phyloP scores from a whole-genome alignment of 2,888 invertebrate species.

The Limnephilus lunatus region DNA sequence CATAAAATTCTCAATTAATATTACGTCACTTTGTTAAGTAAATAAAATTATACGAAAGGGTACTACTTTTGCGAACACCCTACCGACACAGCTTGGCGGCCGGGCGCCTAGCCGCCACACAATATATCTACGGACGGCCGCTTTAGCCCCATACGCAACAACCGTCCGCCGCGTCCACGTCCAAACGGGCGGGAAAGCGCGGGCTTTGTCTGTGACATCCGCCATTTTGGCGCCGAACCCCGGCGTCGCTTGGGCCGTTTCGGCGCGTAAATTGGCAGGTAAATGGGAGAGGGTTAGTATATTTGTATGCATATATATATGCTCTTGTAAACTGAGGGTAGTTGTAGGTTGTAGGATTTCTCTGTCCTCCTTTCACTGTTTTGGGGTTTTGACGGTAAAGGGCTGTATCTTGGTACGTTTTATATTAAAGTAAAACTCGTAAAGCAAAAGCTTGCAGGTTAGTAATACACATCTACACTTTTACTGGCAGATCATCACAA shows the following conservation, averaged over 20 bases:
- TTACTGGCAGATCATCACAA: neutral
- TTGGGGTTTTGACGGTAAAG: slow-evolving; percentile 64
- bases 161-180: slow-evolving; percentile 43
- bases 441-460: neutral
- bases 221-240: slow-evolving; percentile 45
- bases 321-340: slow-evolving; percentile 63
- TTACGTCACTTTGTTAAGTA: neutral
- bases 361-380: slow-evolving; percentile 66
- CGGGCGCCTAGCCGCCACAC: slow-evolving; percentile 64
- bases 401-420: slow-evolving; percentile 58
- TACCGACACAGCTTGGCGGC: slow-evolving; percentile 58
- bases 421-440: slow-evolving; percentile 19
- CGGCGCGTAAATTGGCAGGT: slow-evolving; percentile 56
- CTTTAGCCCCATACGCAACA: slow-evolving; percentile 55
- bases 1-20: no score
- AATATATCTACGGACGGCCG: slow-evolving; percentile 63
- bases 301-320: slow-evolving; percentile 61
- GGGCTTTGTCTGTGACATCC: slow-evolving; percentile 11
- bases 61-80: slow-evolving; percentile 50
- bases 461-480: neutral
- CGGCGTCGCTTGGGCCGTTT: slow-evolving; percentile 62
- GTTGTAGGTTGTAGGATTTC: slow-evolving; percentile 64
- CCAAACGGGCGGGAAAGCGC: neutral
- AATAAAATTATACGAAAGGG: neutral
- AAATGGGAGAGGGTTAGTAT: slow-evolving; percentile 66